phyloP scores from a whole-genome alignment of 2,797 vertebrate species.

The Anniella stebbinsi region DNA sequence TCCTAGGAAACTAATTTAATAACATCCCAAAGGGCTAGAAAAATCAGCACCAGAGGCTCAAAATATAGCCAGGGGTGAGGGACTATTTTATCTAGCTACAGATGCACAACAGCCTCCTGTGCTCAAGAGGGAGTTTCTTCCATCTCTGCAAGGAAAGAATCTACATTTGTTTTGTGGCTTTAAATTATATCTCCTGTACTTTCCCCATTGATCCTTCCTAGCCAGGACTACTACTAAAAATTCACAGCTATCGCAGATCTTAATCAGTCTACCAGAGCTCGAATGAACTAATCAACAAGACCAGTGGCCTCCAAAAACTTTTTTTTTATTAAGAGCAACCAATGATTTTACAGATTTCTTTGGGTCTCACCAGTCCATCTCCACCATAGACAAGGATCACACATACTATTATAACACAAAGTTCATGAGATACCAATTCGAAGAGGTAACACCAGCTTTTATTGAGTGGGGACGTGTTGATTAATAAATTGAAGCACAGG shows the following conservation, averaged over 20 bases:
- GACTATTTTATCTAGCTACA: constrained; percentile 1
- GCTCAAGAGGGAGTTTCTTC: constrained; percentile 28
- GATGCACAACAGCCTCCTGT: background rate
- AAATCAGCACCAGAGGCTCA: constrained; percentile 59
- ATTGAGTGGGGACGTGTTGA: background rate
- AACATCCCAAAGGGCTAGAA: constrained; percentile 71
- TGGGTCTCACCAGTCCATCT: background rate
- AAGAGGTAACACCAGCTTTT: background rate
- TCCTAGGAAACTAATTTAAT: constrained; percentile 78
- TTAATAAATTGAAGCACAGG: constrained; percentile 10
- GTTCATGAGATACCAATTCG: background rate
- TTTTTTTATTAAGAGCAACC: background rate
- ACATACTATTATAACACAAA: background rate
- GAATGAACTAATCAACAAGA: constrained; percentile 13
- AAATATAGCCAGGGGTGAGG: constrained; percentile 50
- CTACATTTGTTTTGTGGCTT: constrained; percentile 11
- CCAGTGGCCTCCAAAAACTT: constrained; percentile 14
- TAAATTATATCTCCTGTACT: constrained; percentile 8
- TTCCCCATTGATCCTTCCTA: constrained; percentile 16
- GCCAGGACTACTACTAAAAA: constrained; percentile 14
- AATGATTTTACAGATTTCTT: background rate
- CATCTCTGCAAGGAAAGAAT: constrained; percentile 29
- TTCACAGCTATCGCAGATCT: background rate
- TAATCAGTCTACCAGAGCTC: background rate
- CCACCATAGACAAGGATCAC: background rate